Base-by-base conservation (phyloP, 2,797 vertebrate species). In the Psittacula derbiana region DNA sequence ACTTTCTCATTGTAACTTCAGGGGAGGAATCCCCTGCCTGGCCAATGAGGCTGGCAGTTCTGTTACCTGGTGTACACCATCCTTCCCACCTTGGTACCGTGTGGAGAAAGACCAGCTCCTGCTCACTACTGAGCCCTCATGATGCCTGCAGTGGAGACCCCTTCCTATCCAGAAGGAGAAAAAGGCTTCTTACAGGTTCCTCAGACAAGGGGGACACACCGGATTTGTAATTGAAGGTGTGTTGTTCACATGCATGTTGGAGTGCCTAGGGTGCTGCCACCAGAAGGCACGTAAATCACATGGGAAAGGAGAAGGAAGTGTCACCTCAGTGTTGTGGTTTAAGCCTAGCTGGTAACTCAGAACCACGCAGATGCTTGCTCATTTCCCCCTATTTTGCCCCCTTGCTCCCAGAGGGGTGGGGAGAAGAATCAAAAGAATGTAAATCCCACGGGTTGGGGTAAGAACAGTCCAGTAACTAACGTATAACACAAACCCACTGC, bases 241-340 rank as follows among this genome's bases (percentile, higher is more conserved):
- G 0, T 33, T 72, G 14, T 76, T 74, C 75, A 43, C 0, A 0
- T 55, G 72, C 36, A 15, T 60, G 62, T 82, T 52, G 69, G 67
- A 27, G 27, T 69, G 33, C 50, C 44, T 25, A 24, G 47, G 41
- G 31, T 89, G 61, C 46, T 83, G 78, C 65, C 49, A 46, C 10
- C 3, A 8, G 47, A 81, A 85, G n/a, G 66, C 33, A 10, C 0
- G 11, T 36, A 41, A 69, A 72, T 61, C 61, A 33, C 0, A 0
- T 33, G 49, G 40, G 24, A 57, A 72, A 74, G 46, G 47, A 75
- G 72, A 31, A 55, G 80, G 60, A 69, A 95, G 61, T 30, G 38
- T 62, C 80, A 50, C 57, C 49, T 76, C 75, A 33, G 31, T 23
- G n/a, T 33, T 33, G n/a, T 23, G n/a, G n/a, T 55, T 23, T 55